Conservation (phyloP, 2,888 invertebrate genomes). For the Spodoptera picta region DNA sequence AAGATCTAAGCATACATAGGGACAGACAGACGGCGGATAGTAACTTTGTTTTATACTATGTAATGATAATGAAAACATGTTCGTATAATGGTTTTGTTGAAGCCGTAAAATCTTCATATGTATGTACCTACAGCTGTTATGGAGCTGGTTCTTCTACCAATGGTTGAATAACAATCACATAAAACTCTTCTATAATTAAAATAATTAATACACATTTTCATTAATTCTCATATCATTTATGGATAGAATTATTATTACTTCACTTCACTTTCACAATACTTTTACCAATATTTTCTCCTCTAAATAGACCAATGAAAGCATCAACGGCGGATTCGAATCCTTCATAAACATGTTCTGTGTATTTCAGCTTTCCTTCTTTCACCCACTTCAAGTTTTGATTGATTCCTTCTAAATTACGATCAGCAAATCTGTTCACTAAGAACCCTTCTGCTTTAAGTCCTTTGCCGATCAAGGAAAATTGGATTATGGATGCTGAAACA, state of each 20-base stretch:
- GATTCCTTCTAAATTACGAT: slow-evolving; percentile 89
- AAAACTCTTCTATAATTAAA: no score
- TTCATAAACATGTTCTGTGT: slow-evolving; percentile 90
- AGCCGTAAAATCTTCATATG: no score
- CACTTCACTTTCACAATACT: slow-evolving; percentile 89
- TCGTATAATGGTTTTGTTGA: no score
- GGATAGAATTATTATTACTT: neutral
- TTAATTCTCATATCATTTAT: no score
- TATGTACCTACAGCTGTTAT: no score
- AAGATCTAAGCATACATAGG: no score
- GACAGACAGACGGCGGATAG: no score
- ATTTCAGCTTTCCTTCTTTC: slow-evolving; percentile 90
- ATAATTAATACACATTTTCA: no score
- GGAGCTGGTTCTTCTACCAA: no score
- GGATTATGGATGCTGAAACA: slow-evolving; percentile 79
- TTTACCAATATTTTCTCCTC: slow-evolving; percentile 91
- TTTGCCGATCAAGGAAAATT: slow-evolving; percentile 86
- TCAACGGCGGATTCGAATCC: slow-evolving; percentile 91
- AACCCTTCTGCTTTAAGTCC: slow-evolving; percentile 91
- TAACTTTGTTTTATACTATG: no score
- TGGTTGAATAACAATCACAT: no score
- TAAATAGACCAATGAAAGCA: slow-evolving; percentile 90
- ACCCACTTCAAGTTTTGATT: slow-evolving; percentile 90
- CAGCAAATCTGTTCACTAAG: slow-evolving; percentile 81
- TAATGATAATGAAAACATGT: no score